A percentile compares a stretch with the other conserved stretches of the same genome.
phyloP scores from a whole-genome alignment of 1,140 invertebrate species.

The Atta cephalotes region DNA sequence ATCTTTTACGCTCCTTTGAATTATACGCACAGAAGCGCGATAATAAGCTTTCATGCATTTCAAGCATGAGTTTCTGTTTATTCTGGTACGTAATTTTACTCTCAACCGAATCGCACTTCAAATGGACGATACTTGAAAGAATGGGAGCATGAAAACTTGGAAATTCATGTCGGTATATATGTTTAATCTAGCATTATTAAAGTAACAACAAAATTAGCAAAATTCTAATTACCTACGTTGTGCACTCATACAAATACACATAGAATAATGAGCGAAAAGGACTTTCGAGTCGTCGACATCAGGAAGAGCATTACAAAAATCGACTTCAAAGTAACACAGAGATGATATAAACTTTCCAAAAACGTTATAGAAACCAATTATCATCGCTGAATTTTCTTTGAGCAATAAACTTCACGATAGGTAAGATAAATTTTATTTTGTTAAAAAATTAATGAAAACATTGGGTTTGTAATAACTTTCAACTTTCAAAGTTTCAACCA shows the following conservation, averaged over 20 bases:
- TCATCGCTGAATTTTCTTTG: not conserved
- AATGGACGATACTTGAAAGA: conserved; percentile 10
- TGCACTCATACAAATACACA: conserved; percentile 23
- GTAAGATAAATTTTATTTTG: not conserved
- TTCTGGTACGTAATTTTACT: conserved; percentile 25
- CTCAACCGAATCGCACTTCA: conserved; percentile 5
- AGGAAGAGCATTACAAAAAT: not conserved
- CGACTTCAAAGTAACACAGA: not conserved
- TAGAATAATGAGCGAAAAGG: conserved; percentile 7
- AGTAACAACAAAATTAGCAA: conserved; percentile 41
- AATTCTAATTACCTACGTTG: conserved; percentile 62
- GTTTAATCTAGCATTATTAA: conserved; percentile 39
- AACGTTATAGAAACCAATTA: not conserved
- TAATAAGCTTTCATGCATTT: conserved; percentile 3
- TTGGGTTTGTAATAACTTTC: not conserved
- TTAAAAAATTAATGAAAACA: not conserved
- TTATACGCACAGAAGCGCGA: not conserved
- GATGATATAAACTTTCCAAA: conserved; percentile 1
- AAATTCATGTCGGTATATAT: conserved; percentile 9
- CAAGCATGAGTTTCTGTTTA: conserved; percentile 2
- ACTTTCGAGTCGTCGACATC: not conserved
- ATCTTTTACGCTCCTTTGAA: not conserved
- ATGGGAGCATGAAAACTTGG: conserved; percentile 15
- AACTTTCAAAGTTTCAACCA: not conserved
- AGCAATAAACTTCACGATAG: not conserved